Evolutionary conservation across 2,113 vertebrate species (phyloP), one percentile per base, ranked within the genome.

Genomic region (Phalacrocorax pelagicus): DNA sequence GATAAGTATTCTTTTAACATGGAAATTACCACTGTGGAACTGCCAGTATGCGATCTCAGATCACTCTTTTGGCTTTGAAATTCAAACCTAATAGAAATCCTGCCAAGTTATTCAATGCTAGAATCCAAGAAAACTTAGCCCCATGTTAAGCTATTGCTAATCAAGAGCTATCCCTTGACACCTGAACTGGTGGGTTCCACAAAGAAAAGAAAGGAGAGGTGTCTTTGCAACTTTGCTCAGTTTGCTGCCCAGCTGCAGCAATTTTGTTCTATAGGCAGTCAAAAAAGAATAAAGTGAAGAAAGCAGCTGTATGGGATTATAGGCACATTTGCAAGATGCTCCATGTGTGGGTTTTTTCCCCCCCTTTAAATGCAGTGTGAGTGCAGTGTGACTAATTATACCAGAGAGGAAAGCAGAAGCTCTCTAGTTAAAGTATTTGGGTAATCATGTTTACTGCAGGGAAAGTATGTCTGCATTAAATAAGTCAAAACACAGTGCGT

Each of bases 401-500:
- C 97, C 96, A 88, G 96, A 90, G 97, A 97, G 98, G 96, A 96
- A 97, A 98, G 98, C 98, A 97, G 97, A 97, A 97, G 98, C 98
- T 98, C 97, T 98, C 96, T 88, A 98, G 98, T 97, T 97, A 97
- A 98, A 98, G 97, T 98, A 98, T 98, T 98, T 98, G 96, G 97
- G 97, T 98, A 97, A 98, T 98, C 98, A 98, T 98, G 98, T 98
- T 98, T 98, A 98, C 98, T 98, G 96, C 94, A 10, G 98, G 97
- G 95, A 98, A 98, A 98, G 97, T 96, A 96, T 22, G 97, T 95
- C 98, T 97, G 97, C 98, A 97, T 98, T 98, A 98, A 98, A 98
- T 98, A 98, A 98, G 98, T 98, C 98, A 98, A 98, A 98, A 98
- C 98, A 98, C 6, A 58, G 97, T 82, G 97, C 67, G 93, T 97